Evolutionary conservation across 2,888 invertebrate species (phyloP).

Genomic region (Lacanobia oleracea): DNA sequence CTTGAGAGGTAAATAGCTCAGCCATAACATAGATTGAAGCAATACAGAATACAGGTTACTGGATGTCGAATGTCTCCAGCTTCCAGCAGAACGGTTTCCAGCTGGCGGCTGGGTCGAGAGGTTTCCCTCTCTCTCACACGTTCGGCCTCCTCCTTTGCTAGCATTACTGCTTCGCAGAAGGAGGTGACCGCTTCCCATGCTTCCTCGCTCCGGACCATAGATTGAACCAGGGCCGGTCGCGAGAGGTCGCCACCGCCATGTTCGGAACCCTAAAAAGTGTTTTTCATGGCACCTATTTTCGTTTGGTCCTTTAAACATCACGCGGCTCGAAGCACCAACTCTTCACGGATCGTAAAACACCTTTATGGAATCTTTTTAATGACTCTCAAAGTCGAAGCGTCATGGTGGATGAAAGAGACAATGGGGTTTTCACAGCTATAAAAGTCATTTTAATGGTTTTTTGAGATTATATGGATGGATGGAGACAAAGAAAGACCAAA

Average conservation of each 20-base stretch:
- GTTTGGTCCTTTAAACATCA: background rate
- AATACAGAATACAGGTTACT: too few relatives aligned
- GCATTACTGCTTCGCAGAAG: too few relatives aligned
- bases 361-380: slow-evolving; percentile 51
- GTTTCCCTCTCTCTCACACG: too few relatives aligned
- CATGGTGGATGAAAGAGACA: slow-evolving; percentile 45
- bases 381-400: slow-evolving; percentile 27
- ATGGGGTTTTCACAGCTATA: slow-evolving; percentile 14
- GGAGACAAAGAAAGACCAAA: background rate
- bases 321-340: slow-evolving; percentile 19
- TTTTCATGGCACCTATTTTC: slow-evolving; percentile 18
- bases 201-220: too few relatives aligned
- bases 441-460: background rate
- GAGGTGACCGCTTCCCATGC: too few relatives aligned
- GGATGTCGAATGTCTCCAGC: too few relatives aligned
- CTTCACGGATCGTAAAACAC: slow-evolving; percentile 52
- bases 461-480: background rate
- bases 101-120: too few relatives aligned
- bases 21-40: too few relatives aligned
- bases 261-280: background rate
- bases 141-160: too few relatives aligned
- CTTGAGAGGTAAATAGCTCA: background rate
- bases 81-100: too few relatives aligned
- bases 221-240: too few relatives aligned
- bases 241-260: too few relatives aligned